phyloP scores from a whole-genome alignment of 2,797 vertebrate species.

The Acanthurus tractus region DNA sequence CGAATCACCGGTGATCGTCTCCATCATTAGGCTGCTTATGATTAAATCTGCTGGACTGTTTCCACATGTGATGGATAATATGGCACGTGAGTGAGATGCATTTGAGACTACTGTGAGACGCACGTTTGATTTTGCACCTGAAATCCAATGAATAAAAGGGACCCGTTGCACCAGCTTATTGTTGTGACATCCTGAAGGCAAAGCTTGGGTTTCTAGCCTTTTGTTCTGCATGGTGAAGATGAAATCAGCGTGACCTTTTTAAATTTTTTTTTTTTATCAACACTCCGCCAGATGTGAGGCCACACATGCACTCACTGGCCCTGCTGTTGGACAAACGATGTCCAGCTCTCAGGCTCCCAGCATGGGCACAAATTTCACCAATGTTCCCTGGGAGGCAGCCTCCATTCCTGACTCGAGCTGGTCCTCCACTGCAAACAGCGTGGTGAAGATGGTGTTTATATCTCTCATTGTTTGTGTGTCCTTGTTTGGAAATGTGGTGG shows the following conservation, averaged over 20 bases:
- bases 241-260: conserved; percentile 56
- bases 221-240: conserved; percentile 44
- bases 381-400: conserved; percentile 71
- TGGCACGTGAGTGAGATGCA: conserved; percentile 24
- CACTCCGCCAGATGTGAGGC: conserved; percentile 41
- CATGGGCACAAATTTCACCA: conserved; percentile 73
- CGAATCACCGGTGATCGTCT: conserved; percentile 32
- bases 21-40: conserved; percentile 8
- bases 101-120: conserved; percentile 19
- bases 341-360: conserved; percentile 61
- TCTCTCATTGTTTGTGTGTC: conserved; percentile 87
- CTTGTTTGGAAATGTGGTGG: conserved; percentile 89
- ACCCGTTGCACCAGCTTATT: background rate
- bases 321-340: conserved; percentile 66
- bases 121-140: conserved; percentile 29
- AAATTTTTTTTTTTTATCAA: conserved; percentile 14
- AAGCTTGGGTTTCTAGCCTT: conserved; percentile 30
- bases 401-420: conserved; percentile 33
- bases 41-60: conserved; percentile 21
- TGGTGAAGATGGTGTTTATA: conserved; percentile 86
- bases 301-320: conserved; percentile 55
- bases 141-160: conserved; percentile 3
- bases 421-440: conserved; percentile 77
- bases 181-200: background rate
- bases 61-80: conserved; percentile 34